Percentiles rank a stretch among this genome's conserved stretches.
These are phyloP conservation scores for Epinephelus cyanopodus DNA, from an alignment of 2,113 vertebrate genomes.

Conservation along the genomic window DNA sequence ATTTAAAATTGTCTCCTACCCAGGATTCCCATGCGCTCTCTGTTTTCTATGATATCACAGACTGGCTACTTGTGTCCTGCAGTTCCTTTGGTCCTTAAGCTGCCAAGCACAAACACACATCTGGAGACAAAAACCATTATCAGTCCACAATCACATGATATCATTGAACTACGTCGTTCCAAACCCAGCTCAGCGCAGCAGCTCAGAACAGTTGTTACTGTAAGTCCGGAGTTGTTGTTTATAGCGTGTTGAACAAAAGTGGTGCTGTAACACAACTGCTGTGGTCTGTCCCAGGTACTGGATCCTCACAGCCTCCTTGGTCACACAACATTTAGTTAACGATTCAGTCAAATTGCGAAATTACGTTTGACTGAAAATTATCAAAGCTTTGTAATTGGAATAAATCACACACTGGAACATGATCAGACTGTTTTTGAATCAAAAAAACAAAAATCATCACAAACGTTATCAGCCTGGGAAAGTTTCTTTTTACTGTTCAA, in stretches of 20 bases:
- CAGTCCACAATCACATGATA: background rate
- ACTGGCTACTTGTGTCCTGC: conserved; percentile 17
- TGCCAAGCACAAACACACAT: conserved; percentile 36
- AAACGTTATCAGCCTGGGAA: conserved; percentile 46
- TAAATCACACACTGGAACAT: conserved; percentile 7
- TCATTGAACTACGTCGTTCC: background rate
- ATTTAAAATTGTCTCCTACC: conserved; percentile 1
- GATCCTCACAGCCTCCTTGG: background rate
- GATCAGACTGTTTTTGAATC: conserved; percentile 22
- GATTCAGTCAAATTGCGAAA: background rate
- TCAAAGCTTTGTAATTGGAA: conserved; percentile 7
- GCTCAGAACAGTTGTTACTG: background rate
- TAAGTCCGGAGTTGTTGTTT: background rate
- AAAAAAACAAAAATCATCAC: conserved; percentile 21
- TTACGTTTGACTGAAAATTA: background rate
- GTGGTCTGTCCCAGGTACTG: background rate
- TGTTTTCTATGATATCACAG: conserved; percentile 12
- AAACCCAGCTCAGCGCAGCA: background rate
- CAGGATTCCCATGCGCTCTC: conserved; percentile 4
- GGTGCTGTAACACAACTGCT: conserved; percentile 10
- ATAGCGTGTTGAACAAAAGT: background rate
- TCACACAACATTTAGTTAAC: background rate
- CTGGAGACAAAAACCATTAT: conserved; percentile 13
- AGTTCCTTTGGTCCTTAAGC: conserved; percentile 8
- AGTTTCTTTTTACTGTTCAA: conserved; percentile 24